Conservation (phyloP, 2,113 vertebrate species). For the Ceyx cyanopectus region DNA sequence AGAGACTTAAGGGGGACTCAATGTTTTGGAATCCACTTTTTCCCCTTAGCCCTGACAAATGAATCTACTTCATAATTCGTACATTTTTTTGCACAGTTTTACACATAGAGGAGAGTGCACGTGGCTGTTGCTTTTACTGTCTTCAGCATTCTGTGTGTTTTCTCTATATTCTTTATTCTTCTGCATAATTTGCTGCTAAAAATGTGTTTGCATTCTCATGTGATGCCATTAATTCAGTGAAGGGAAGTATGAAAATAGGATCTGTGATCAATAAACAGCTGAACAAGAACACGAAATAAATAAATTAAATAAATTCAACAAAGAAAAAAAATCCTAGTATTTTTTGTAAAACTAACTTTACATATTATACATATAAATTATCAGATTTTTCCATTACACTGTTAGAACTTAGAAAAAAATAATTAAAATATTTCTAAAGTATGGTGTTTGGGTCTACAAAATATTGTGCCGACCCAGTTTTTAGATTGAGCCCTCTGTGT, state of each 20-base stretch:
- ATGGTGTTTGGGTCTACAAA: conserved; percentile 67
- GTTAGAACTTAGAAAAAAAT: conserved; percentile 71
- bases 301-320: conserved; percentile 80
- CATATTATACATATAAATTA: conserved; percentile 84
- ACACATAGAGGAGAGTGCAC: background rate
- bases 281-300: conserved; percentile 81
- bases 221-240: conserved; percentile 60
- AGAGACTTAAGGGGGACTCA: conserved; percentile 5
- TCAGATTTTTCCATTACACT: conserved; percentile 69
- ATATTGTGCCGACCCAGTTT: conserved; percentile 6
- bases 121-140: conserved; percentile 4
- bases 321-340: conserved; percentile 62
- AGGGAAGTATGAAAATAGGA: conserved; percentile 75
- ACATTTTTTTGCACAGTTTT: background rate
- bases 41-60: conserved; percentile 6
- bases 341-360: conserved; percentile 78
- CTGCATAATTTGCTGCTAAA: conserved; percentile 27
- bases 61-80: background rate
- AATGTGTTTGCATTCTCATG: conserved; percentile 28
- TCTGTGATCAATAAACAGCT: conserved; percentile 61
- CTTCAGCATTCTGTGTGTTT: background rate
- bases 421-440: conserved; percentile 72
- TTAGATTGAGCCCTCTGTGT: conserved; percentile 60
- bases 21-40: conserved; percentile 14
- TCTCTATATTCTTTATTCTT: conserved; percentile 15